phyloP scores from a whole-genome alignment of 2,113 vertebrate genomes.

The Notothenia rossii region DNA sequence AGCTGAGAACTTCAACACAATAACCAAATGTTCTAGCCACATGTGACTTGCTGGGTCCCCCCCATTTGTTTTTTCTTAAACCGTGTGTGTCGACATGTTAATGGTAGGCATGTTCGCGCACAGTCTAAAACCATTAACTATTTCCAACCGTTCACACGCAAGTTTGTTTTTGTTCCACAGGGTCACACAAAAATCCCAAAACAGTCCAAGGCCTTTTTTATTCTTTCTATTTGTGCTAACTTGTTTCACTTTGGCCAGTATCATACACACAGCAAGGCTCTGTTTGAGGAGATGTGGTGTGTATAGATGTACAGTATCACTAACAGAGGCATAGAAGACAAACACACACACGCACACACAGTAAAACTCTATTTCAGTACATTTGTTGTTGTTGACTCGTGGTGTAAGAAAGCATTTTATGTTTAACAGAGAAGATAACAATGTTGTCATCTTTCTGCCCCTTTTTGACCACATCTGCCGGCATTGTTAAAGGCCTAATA shows the following conservation, averaged over 20 bases:
- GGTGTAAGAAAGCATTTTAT: background rate
- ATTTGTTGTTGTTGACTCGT: background rate
- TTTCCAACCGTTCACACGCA: slow-evolving; percentile 11
- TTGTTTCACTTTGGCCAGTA: background rate
- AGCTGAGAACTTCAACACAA: background rate
- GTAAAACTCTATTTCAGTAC: background rate
- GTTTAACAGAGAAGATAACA: background rate
- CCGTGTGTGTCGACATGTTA: background rate
- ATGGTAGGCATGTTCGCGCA: slow-evolving; percentile 22
- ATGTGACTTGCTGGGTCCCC: background rate
- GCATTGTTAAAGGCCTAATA: background rate
- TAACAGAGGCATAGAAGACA: background rate
- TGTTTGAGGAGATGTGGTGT: background rate
- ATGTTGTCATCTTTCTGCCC: background rate
- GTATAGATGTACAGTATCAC: background rate
- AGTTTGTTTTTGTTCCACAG: slow-evolving; percentile 3
- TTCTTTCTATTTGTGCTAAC: too few species aligned
- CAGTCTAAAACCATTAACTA: slow-evolving; percentile 12
- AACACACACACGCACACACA: background rate
- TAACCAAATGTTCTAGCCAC: slow-evolving; percentile 13
- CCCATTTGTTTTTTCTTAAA: background rate
- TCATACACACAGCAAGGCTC: background rate
- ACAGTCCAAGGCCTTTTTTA: background rate
- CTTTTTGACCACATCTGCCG: too few species aligned
- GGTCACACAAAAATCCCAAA: background rate